phyloP scores from a whole-genome alignment of 1,140 invertebrate species.

The Antheraea mylitta region DNA sequence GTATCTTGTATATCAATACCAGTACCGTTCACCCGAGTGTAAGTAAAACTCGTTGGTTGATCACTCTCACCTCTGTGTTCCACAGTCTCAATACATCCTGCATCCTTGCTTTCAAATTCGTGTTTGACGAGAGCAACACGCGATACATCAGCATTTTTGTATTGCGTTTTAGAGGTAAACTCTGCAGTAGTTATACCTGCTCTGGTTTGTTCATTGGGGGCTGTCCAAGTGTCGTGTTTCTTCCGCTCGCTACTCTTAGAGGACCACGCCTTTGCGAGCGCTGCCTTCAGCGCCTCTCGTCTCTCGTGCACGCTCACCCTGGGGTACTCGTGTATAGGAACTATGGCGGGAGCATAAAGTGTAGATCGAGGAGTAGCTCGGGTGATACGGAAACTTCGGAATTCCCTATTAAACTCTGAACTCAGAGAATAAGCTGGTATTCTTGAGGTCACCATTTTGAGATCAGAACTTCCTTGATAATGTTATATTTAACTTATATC shows the following conservation, averaged over 20 bases:
- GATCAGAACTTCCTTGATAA: constrained; percentile 68
- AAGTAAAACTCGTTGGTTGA: constrained; percentile 56
- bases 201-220: constrained; percentile 63
- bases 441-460: constrained; percentile 79
- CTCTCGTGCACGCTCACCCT: constrained; percentile 75
- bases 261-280: constrained; percentile 76
- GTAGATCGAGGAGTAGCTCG: constrained; percentile 69
- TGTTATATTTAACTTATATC: constrained; percentile 47
- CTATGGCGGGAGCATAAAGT: constrained; percentile 69
- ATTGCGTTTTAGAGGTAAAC: constrained; percentile 51
- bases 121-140: constrained; percentile 64
- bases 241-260: constrained; percentile 75
- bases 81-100: constrained; percentile 43
- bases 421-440: constrained; percentile 79
- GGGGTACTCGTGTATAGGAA: constrained; percentile 77
- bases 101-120: constrained; percentile 68
- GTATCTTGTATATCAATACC: constrained; percentile 70
- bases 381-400: constrained; percentile 77
- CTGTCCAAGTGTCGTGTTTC: constrained; percentile 72
- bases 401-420: constrained; percentile 79
- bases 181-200: constrained; percentile 56
- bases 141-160: constrained; percentile 54
- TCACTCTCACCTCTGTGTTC: constrained; percentile 51
- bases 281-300: constrained; percentile 72
- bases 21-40: constrained; percentile 58